phyloP scores from a whole-genome alignment of 1,140 invertebrate genomes.

The Lutraria rhynchaena region DNA sequence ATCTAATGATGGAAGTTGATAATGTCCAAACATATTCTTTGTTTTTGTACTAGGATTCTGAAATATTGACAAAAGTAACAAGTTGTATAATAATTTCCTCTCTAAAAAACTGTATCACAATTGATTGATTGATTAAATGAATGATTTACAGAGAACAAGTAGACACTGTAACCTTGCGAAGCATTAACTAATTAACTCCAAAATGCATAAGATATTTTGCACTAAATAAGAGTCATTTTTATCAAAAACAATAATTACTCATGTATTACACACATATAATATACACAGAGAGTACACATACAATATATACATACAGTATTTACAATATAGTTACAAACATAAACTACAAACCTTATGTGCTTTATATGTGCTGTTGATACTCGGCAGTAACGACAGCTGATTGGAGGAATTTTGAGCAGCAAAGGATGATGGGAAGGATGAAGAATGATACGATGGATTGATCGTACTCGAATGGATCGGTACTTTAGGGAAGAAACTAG shows the following conservation, averaged over 20 bases:
- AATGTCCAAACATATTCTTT: slow-evolving; percentile 72
- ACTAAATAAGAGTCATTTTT: too few relatives aligned
- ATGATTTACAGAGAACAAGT: too few relatives aligned
- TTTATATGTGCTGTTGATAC: slow-evolving; percentile 76
- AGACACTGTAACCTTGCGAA: background rate
- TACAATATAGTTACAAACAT: too few relatives aligned
- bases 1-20: slow-evolving; percentile 73
- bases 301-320: too few relatives aligned
- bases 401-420: slow-evolving; percentile 59
- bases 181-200: background rate
- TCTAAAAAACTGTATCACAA: too few relatives aligned
- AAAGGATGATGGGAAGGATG: slow-evolving; percentile 66
- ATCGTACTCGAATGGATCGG: slow-evolving; percentile 71
- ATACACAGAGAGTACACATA: too few relatives aligned
- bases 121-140: too few relatives aligned
- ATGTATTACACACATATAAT: too few relatives aligned
- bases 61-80: too few relatives aligned
- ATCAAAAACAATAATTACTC: too few relatives aligned
- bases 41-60: slow-evolving; percentile 69
- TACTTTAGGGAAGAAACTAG: slow-evolving; percentile 75
- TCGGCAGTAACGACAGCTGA: slow-evolving; percentile 69
- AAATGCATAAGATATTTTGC: too few relatives aligned
- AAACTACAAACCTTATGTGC: slow-evolving; percentile 77
- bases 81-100: too few relatives aligned
- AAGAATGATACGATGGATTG: slow-evolving; percentile 73